phyloP scores from a whole-genome alignment of 2,797 vertebrate genomes.

The Alca torda region DNA sequence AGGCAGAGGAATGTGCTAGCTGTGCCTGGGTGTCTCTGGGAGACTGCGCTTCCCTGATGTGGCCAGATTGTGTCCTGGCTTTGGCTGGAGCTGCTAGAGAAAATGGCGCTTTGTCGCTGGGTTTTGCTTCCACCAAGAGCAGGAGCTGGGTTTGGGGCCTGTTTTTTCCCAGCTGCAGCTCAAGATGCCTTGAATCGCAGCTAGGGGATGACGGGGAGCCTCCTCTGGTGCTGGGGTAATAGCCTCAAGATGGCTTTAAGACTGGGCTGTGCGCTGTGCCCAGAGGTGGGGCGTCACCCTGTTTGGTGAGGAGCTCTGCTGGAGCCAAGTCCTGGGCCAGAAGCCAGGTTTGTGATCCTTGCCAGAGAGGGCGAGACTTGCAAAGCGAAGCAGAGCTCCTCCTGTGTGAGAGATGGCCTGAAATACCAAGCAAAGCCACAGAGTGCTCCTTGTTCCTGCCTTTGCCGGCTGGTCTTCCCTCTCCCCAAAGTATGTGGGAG shows the following conservation, averaged over 20 bases:
- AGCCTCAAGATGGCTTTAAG: constrained; percentile 35
- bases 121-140: not conserved
- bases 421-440: constrained; percentile 60
- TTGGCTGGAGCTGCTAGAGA: not conserved
- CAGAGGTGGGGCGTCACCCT: constrained; percentile 54
- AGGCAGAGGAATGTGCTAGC: not conserved
- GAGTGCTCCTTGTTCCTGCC: constrained; percentile 60
- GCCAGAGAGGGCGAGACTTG: constrained; percentile 65
- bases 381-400: constrained; percentile 48
- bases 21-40: not conserved
- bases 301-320: constrained; percentile 42
- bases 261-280: not conserved
- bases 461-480: constrained; percentile 34
- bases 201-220: not conserved
- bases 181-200: not conserved
- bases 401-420: constrained; percentile 50
- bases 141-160: not conserved
- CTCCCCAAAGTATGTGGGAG: not conserved
- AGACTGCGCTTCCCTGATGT: not conserved
- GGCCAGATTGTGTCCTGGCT: not conserved
- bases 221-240: not conserved
- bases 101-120: not conserved
- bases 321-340: constrained; percentile 52
- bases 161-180: not conserved
- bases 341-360: constrained; percentile 34